Percentiles rank a stretch among this genome's conserved stretches.
Conservation (phyloP, 2,888 invertebrate genomes). For the Electrophaes corylata region DNA sequence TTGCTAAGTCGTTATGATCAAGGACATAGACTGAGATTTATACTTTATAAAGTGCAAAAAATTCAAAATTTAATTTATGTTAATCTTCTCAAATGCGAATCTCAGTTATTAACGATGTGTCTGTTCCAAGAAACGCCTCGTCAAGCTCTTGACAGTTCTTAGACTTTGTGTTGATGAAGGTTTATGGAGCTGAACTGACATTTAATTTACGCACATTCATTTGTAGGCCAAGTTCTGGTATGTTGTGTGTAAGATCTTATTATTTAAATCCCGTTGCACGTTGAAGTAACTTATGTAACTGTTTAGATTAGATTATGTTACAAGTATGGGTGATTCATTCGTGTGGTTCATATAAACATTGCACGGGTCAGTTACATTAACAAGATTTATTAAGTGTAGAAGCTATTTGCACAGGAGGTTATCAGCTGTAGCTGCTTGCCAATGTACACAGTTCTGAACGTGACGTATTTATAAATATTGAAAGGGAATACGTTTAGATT, state of each 20-base stretch:
- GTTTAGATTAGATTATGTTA: slow-evolving; percentile 26
- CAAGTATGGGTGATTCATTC: slow-evolving; percentile 30
- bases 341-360: slow-evolving; percentile 28
- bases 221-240: slow-evolving; percentile 35
- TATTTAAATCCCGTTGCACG: slow-evolving; percentile 35
- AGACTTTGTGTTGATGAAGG: slow-evolving; percentile 53
- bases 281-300: slow-evolving; percentile 27
- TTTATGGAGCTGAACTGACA: slow-evolving; percentile 43
- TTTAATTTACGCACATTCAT: slow-evolving; percentile 41
- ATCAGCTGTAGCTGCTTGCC: slow-evolving; percentile 22
- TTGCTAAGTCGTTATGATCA: slow-evolving; percentile 28
- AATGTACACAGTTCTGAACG: slow-evolving; percentile 38
- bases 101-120: slow-evolving; percentile 39
- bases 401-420: slow-evolving; percentile 23
- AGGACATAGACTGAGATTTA: slow-evolving; percentile 34
- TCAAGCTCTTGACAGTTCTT: slow-evolving; percentile 50
- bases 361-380: slow-evolving; percentile 30
- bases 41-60: slow-evolving; percentile 15
- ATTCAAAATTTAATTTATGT: slow-evolving; percentile 21
- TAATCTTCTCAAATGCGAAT: slow-evolving; percentile 39
- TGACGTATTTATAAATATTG: slow-evolving; percentile 45
- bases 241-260: slow-evolving; percentile 23
- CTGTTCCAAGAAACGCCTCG: slow-evolving; percentile 41
- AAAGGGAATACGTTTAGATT: slow-evolving; percentile 6
- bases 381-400: slow-evolving; percentile 28